Conservation (phyloP, 2,888 invertebrate genomes). For the Caenorhabditis sinica region DNA sequence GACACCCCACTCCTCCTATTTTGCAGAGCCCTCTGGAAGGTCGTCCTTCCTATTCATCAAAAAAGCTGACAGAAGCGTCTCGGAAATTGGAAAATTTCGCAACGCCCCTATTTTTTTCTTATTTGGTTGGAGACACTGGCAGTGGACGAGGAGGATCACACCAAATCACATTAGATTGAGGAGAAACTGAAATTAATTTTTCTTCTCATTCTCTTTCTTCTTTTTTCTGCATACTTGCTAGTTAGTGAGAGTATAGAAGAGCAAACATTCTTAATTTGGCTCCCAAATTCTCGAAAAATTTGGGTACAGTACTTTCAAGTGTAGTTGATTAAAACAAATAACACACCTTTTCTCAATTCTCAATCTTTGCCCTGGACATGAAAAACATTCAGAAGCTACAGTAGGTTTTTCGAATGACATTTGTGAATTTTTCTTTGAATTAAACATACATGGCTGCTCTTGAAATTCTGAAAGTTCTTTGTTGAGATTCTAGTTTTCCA, state of each 20-base stretch:
- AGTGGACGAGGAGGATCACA: constrained; percentile 7
- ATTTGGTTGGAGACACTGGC: constrained; percentile 20
- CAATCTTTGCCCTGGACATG: no score
- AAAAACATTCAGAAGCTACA: no score
- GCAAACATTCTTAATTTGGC: no score
- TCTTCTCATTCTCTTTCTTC: neutral
- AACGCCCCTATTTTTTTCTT: constrained; percentile 35
- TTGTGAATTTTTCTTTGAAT: no score
- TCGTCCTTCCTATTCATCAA: constrained; percentile 61
- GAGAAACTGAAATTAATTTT: constrained; percentile 30
- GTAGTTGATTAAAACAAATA: no score
- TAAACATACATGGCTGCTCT: constrained; percentile 13
- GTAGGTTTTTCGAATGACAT: no score
- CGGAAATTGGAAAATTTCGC: constrained; percentile 62
- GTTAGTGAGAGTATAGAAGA: neutral
- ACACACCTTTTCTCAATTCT: no score
- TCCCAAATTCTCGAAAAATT: neutral
- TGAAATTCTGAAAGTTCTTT: neutral
- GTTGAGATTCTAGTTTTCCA: neutral
- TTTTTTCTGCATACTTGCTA: neutral
- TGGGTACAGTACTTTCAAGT: no score
- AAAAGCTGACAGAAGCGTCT: constrained; percentile 59
- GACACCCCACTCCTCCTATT: constrained; percentile 44
- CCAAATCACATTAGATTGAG: constrained; percentile 30
- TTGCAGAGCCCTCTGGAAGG: constrained; percentile 29